Percentiles rank a stretch among this genome's conserved stretches.
Conservation (phyloP, 1,140 invertebrate species). For the Cydia strobilella region DNA sequence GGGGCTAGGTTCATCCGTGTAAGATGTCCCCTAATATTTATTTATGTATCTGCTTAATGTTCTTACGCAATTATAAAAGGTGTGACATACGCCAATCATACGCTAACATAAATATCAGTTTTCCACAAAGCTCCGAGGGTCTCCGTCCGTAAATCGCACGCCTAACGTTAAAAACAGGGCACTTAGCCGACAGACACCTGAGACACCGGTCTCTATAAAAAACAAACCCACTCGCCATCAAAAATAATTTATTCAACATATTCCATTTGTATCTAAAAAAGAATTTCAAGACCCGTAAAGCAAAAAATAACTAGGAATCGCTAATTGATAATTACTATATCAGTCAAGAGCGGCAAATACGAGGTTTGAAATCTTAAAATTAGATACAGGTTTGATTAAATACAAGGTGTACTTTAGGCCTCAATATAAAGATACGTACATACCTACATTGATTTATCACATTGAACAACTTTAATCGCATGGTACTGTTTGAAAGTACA, state of each 20-base stretch:
- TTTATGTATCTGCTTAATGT: not conserved
- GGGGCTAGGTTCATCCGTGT: no score
- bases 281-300: conserved; percentile 39
- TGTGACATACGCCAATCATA: conserved; percentile 2
- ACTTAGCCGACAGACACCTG: conserved; percentile 47
- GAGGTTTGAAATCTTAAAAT: conserved; percentile 33
- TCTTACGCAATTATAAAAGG: not conserved
- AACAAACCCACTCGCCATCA: conserved; percentile 62
- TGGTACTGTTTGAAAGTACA: conserved; percentile 8
- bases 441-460: conserved; percentile 26
- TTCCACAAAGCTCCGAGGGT: not conserved
- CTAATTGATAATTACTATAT: conserved; percentile 48
- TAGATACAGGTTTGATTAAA: conserved; percentile 18
- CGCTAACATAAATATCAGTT: not conserved
- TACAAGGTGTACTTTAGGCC: conserved; percentile 16
- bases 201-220: conserved; percentile 53
- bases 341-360: conserved; percentile 32
- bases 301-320: conserved; percentile 34
- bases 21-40: no score
- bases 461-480: conserved; percentile 13
- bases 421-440: conserved; percentile 2
- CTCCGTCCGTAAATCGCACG: conserved; percentile 12
- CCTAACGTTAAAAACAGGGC: conserved; percentile 40
- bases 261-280: conserved; percentile 56
- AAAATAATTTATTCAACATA: conserved; percentile 73